These are phyloP conservation scores for Keiferia lycopersicella DNA, from an alignment of 2,888 invertebrate genomes.

Conservation along the genomic window DNA sequence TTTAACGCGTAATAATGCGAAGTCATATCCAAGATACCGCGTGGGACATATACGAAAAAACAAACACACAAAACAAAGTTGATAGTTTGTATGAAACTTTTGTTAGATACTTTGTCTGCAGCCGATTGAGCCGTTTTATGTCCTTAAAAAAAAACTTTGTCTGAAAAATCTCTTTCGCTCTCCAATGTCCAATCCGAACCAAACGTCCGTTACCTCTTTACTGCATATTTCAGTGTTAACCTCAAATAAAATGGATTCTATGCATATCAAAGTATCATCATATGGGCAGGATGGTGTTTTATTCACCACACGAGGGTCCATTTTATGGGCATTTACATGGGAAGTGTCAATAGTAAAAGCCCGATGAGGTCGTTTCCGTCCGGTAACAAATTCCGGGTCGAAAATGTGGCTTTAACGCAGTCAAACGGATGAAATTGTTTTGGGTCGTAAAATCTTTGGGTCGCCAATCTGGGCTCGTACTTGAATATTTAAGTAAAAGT, in stretches of 20 bases:
- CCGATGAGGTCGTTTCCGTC: constrained; percentile 55
- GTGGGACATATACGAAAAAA: too few species aligned
- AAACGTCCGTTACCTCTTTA: constrained; percentile 42
- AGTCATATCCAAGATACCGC: too few species aligned
- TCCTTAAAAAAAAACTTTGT: background rate
- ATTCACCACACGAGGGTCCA: constrained; percentile 63
- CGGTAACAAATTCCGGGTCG: constrained; percentile 42
- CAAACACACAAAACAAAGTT: too few species aligned
- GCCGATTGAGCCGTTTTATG: too few species aligned
- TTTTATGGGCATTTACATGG: constrained; percentile 70
- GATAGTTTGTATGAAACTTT: too few species aligned
- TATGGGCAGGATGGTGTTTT: constrained; percentile 66
- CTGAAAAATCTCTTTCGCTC: background rate
- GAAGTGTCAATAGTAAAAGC: constrained; percentile 70
- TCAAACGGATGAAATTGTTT: constrained; percentile 16
- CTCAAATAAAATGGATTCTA: constrained; percentile 76
- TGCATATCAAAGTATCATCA: constrained; percentile 79
- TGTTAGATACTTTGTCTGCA: too few species aligned
- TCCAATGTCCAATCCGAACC: constrained; percentile 22
- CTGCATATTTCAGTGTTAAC: constrained; percentile 60
- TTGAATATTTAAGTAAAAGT: constrained; percentile 17
- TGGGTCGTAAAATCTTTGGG: constrained; percentile 16
- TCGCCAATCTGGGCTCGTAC: background rate
- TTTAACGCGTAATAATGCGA: too few species aligned
- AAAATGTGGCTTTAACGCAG: constrained; percentile 38